Percentiles rank a stretch among this genome's conserved stretches.
phyloP scores from a whole-genome alignment of 1,140 invertebrate species.

The Drosophila insularis region DNA sequence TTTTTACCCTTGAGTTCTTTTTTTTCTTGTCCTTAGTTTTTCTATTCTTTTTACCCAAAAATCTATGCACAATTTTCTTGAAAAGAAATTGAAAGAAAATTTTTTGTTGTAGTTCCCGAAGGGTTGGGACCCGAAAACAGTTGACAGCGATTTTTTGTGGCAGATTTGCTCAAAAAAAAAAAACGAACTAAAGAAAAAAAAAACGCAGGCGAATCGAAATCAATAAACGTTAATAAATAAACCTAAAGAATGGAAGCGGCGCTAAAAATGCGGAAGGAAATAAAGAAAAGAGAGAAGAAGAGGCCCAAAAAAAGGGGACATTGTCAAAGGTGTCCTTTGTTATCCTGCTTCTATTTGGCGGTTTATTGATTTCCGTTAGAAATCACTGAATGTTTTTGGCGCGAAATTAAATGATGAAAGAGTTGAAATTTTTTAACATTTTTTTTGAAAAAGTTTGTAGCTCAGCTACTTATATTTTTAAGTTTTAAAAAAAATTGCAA shows the following conservation, averaged over 20 bases:
- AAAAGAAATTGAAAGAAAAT: conserved; percentile 67
- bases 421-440: background rate
- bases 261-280: conserved; percentile 69
- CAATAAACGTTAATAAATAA: conserved; percentile 79
- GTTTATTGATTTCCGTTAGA: conserved; percentile 56
- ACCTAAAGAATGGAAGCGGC: conserved; percentile 33
- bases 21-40: conserved; percentile 20
- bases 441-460: background rate
- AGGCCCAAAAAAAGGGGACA: conserved; percentile 63
- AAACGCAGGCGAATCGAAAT: conserved; percentile 60
- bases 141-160: conserved; percentile 71
- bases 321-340: conserved; percentile 37
- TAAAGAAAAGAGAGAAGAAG: conserved; percentile 41
- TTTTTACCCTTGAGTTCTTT: conserved; percentile 73
- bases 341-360: conserved; percentile 47
- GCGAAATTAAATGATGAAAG: background rate
- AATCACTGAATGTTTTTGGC: conserved; percentile 40
- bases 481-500: too few relatives aligned
- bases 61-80: conserved; percentile 60
- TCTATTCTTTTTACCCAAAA: conserved; percentile 45
- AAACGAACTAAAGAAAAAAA: background rate
- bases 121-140: conserved; percentile 47
- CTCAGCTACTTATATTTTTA: too few relatives aligned
- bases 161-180: conserved; percentile 42
- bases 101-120: conserved; percentile 48